These are phyloP conservation scores for Elegia similella DNA, from an alignment of 2,888 invertebrate genomes.

Conservation along the genomic window DNA sequence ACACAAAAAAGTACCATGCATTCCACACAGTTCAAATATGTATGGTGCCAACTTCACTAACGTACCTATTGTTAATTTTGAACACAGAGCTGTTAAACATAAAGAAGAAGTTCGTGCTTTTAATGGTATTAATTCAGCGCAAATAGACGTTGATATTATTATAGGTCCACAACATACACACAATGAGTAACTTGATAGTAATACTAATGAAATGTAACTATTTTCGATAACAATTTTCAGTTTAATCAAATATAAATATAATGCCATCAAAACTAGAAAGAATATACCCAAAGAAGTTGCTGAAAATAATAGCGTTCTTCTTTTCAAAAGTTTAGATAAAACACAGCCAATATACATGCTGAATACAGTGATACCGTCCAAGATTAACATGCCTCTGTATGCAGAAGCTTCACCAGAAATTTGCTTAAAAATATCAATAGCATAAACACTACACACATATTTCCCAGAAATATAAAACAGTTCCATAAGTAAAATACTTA, in stretches of 20 bases:
- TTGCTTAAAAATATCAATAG: conserved; percentile 15
- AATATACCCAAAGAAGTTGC: conserved; percentile 30
- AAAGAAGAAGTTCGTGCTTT: conserved; percentile 35
- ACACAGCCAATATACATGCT: conserved; percentile 16
- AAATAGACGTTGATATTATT: conserved; percentile 33
- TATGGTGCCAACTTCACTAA: conserved; percentile 37
- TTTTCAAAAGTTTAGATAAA: conserved; percentile 31
- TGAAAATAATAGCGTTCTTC: conserved; percentile 35
- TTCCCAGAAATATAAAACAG: conserved; percentile 13
- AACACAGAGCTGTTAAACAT: conserved; percentile 21
- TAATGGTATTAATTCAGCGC: conserved; percentile 38
- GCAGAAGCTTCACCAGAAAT: conserved; percentile 3
- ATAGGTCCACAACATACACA: conserved; percentile 42
- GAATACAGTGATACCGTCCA: conserved; percentile 15
- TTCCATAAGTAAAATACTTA: conserved; percentile 20
- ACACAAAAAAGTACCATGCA: conserved; percentile 38
- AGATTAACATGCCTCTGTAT: conserved; percentile 14
- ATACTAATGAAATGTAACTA: conserved; percentile 30
- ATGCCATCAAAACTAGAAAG: conserved; percentile 34
- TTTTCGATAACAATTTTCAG: conserved; percentile 33
- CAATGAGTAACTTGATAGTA: conserved; percentile 36
- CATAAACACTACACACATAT: conserved; percentile 15
- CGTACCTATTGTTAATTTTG: conserved; percentile 16
- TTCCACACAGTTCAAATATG: conserved; percentile 32
- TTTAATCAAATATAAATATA: conserved; percentile 37